A percentile compares a stretch with the other conserved stretches of the same genome.
phyloP scores from a whole-genome alignment of 2,888 invertebrate species.

The Eubasilissa splendida region DNA sequence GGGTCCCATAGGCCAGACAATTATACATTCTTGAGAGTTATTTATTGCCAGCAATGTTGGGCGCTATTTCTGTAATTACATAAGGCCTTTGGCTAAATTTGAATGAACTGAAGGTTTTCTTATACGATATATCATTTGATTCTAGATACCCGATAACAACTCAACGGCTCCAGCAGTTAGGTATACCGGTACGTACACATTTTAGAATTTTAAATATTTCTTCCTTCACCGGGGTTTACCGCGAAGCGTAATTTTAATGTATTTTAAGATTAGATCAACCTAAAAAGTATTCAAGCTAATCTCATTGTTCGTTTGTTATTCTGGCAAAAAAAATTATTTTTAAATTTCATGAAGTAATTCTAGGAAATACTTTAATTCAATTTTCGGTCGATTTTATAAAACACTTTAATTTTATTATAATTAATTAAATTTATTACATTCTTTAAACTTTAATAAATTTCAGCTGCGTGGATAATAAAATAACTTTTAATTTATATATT shows the following conservation, averaged over 20 bases:
- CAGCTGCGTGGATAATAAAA: no score
- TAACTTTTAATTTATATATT: no score
- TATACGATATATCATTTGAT: slow-evolving; percentile 44
- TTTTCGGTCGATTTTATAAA: no score
- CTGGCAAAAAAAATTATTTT: background rate
- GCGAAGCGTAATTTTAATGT: slow-evolving; percentile 20
- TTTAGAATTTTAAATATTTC: slow-evolving; percentile 34
- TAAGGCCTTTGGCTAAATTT: slow-evolving; percentile 41
- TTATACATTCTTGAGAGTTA: slow-evolving; percentile 37
- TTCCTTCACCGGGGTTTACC: background rate
- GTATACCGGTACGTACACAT: background rate
- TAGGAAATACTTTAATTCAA: no score
- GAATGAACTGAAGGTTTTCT: slow-evolving; percentile 35
- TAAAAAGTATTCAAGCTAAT: background rate
- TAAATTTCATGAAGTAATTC: no score
- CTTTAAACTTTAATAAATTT: no score
- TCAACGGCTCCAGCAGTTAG: slow-evolving; percentile 10
- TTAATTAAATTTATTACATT: no score
- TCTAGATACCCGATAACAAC: slow-evolving; percentile 35
- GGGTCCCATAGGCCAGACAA: slow-evolving; percentile 29
- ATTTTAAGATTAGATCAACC: slow-evolving; percentile 2
- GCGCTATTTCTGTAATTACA: slow-evolving; percentile 42
- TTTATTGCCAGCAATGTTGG: slow-evolving; percentile 29
- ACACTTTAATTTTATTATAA: no score
- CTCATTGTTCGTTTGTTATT: slow-evolving; percentile 5